These are phyloP conservation scores for Takifugu ocellatus DNA, from an alignment of 2,797 vertebrate genomes.

Conservation along the genomic window DNA sequence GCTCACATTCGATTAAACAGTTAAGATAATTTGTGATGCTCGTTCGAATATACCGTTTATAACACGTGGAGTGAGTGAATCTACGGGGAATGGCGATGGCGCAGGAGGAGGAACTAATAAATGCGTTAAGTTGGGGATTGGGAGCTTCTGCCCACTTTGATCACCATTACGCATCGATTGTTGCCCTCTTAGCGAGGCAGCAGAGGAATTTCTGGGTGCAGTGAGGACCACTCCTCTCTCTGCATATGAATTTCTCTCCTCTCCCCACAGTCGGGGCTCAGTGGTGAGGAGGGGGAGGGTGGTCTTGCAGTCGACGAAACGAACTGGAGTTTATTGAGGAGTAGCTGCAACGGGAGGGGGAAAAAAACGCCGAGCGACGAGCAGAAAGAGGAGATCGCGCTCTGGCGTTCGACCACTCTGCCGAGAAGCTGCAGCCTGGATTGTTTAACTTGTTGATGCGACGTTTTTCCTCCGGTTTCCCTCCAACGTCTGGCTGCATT, in stretches of 20 bases:
- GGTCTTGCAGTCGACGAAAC: constrained; percentile 74
- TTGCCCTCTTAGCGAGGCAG: constrained; percentile 46
- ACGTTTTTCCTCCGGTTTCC: constrained; percentile 41
- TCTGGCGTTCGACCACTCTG: constrained; percentile 36
- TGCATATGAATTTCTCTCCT: constrained; percentile 60
- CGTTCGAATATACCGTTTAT: too few species aligned
- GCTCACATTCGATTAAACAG: too few species aligned
- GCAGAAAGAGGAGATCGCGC: constrained; percentile 19
- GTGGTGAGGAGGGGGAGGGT: constrained; percentile 63
- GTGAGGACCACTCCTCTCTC: constrained; percentile 68
- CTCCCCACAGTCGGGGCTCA: constrained; percentile 58
- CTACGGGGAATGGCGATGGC: background rate
- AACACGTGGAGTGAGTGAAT: too few species aligned
- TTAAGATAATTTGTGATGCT: too few species aligned
- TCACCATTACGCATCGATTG: constrained; percentile 59
- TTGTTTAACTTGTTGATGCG: constrained; percentile 79
- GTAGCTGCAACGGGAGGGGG: constrained; percentile 64
- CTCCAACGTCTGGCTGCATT: constrained; percentile 51
- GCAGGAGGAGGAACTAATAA: constrained; percentile 1
- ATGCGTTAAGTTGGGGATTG: constrained; percentile 33
- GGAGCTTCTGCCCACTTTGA: constrained; percentile 52
- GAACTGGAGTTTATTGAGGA: constrained; percentile 76
- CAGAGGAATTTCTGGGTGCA: constrained; percentile 68
- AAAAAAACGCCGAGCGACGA: constrained; percentile 18
- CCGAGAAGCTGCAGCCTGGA: constrained; percentile 51